Conservation (phyloP, 2,888 invertebrate species). For the Orchestes rusci region DNA sequence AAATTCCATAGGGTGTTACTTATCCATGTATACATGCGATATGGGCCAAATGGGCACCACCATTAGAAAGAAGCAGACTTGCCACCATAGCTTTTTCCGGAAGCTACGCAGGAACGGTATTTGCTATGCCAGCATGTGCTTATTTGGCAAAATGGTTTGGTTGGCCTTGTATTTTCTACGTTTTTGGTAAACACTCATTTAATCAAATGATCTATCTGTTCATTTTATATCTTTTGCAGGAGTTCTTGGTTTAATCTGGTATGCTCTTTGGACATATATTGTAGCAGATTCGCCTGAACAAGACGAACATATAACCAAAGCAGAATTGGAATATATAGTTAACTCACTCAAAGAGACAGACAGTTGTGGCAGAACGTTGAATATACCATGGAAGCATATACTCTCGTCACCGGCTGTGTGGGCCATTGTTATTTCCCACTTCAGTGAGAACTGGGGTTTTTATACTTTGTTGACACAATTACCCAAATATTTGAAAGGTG, state of each 20-base stretch:
- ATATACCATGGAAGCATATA: constrained; percentile 72
- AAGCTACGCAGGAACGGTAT: constrained; percentile 77
- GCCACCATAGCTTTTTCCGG: constrained; percentile 81
- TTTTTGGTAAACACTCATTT: constrained; percentile 44
- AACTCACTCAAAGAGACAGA: constrained; percentile 50
- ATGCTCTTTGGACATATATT: constrained; percentile 59
- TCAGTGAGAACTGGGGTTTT: constrained; percentile 87
- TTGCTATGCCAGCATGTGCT: constrained; percentile 74
- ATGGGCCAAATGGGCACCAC: constrained; percentile 79
- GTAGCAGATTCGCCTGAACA: constrained; percentile 68
- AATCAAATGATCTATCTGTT: neutral
- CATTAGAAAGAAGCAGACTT: constrained; percentile 66
- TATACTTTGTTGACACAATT: constrained; percentile 77
- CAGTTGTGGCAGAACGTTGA: constrained; percentile 44
- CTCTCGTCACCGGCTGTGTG: constrained; percentile 71
- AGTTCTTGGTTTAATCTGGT: constrained; percentile 64
- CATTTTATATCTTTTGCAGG: constrained; percentile 41
- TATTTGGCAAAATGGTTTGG: constrained; percentile 64
- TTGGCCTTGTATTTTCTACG: constrained; percentile 78
- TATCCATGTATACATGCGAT: constrained; percentile 77
- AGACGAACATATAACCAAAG: constrained; percentile 64
- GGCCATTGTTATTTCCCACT: constrained; percentile 77
- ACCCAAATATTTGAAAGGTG: constrained; percentile 77
- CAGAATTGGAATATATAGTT: constrained; percentile 68
- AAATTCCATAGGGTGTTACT: constrained; percentile 60